These are phyloP conservation scores for Cheirogaleus medius DNA, from an alignment of 2,113 vertebrate species.

Conservation along the genomic window DNA sequence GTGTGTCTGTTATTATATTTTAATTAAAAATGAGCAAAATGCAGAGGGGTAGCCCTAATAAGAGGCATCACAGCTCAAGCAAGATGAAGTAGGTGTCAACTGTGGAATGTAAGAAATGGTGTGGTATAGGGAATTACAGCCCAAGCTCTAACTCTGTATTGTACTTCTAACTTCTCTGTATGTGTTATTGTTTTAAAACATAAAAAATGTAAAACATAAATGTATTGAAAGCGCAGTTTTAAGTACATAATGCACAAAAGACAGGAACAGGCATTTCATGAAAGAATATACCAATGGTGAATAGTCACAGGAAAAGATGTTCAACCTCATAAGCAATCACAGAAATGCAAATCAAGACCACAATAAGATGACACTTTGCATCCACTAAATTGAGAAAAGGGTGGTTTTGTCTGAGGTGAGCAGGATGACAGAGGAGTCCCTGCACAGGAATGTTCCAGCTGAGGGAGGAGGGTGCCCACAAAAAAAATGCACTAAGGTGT, in stretches of 20 bases:
- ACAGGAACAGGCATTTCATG: not conserved
- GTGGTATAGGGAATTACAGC: too few relatives aligned
- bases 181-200: not conserved
- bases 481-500: not conserved
- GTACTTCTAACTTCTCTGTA: not conserved
- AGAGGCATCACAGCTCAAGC: not conserved
- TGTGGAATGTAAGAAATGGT: not conserved
- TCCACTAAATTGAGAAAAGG: not conserved
- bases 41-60: not conserved
- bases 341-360: not conserved
- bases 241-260: not conserved
- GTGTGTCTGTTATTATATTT: not conserved
- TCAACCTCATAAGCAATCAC: not conserved
- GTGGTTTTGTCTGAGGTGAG: not conserved
- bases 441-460: not conserved
- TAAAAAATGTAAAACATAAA: not conserved
- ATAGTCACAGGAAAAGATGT: not conserved
- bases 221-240: not conserved
- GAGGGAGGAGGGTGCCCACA: not conserved
- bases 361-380: not conserved
- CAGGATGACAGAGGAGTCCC: not conserved
- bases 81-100: not conserved
- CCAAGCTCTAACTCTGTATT: not conserved
- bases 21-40: not conserved
- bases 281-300: not conserved